phyloP scores from a whole-genome alignment of 1,140 invertebrate species.

The Homarus americanus region DNA sequence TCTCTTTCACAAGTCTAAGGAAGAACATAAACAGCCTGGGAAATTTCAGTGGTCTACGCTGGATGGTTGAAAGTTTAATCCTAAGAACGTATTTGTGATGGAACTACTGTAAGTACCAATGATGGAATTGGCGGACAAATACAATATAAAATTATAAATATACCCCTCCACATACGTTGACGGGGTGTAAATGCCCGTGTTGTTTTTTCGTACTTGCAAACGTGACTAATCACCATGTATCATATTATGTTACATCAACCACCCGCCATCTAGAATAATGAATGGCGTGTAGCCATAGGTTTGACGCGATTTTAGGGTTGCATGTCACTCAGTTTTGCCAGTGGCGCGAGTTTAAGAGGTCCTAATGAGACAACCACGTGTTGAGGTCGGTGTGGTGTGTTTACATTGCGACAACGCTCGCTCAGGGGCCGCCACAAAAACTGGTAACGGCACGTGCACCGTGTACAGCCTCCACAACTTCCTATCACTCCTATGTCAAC shows the following conservation, averaged over 20 bases:
- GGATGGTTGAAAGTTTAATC: too few relatives aligned
- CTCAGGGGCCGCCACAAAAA: not conserved
- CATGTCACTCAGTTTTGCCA: not conserved
- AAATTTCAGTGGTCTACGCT: too few relatives aligned
- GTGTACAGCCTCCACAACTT: not conserved
- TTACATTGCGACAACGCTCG: constrained; percentile 7
- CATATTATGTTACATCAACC: not conserved
- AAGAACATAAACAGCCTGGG: too few relatives aligned
- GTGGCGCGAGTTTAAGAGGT: not conserved
- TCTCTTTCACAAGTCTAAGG: too few relatives aligned
- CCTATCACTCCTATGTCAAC: not conserved
- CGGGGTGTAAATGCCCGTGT: too few relatives aligned
- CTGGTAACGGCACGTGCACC: not conserved
- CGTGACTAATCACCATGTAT: not conserved
- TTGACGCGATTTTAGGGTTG: not conserved
- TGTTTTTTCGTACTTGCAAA: too few relatives aligned
- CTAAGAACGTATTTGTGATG: too few relatives aligned
- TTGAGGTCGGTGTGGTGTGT: not conserved
- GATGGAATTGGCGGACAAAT: too few relatives aligned
- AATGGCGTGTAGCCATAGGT: not conserved
- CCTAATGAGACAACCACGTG: not conserved
- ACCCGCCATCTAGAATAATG: not conserved
- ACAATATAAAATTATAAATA: too few relatives aligned
- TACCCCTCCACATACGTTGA: too few relatives aligned
- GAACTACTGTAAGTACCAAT: too few relatives aligned